Base-by-base conservation (phyloP, 1,140 invertebrate species). In the Agrilus planipennis region DNA sequence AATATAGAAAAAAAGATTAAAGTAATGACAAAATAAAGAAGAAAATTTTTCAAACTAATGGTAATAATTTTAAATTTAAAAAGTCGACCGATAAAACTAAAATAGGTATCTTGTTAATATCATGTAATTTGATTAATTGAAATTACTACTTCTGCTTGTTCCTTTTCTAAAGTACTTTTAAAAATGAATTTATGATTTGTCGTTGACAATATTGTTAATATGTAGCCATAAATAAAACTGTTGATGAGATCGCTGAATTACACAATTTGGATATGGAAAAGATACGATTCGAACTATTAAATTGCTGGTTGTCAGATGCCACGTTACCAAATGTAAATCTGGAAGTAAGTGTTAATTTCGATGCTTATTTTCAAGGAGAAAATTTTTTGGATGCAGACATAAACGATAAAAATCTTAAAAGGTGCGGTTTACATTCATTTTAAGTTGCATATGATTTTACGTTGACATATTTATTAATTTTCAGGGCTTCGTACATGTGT, bases 151-250 rank as follows among this genome's bases (percentile, higher is more conserved):
- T 17, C 20, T 19, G 14, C 22, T 28, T 27, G 23, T 27, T 12
- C 23, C 7, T 7, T 7, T 27, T 12, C 23, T 7, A 9, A 27
- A 7, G 7, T 27, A 27, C 10, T 4, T 7, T 21, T 6, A 22
- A 21, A 10, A 0, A 9, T n/a, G 16, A n/a, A 22, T 11, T n/a
- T n/a, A 6, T 28, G 6, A 30, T 16, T 25, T 6, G 19, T 19
- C 12, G 28, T 30, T 28, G 23, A 20, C 6, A 21, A 20, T 35
- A 11, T 39, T n/a, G 25, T 41, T 36, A 34, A 31, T 45, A 52
- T 56, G 27, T 25, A 57, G 57, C 56, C 42, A 54, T 60, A 14
- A 58, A 60, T 41, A 43, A 34, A 27, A 51, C 53, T 14, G 49
- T 53, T 11, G 45, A 58, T 35, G 47, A 54, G 20, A 27, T 60